A percentile compares a stretch with the other conserved stretches of the same genome.
These are phyloP conservation scores for Indri indri DNA, from an alignment of 2,113 vertebrate species.

Conservation along the genomic window DNA sequence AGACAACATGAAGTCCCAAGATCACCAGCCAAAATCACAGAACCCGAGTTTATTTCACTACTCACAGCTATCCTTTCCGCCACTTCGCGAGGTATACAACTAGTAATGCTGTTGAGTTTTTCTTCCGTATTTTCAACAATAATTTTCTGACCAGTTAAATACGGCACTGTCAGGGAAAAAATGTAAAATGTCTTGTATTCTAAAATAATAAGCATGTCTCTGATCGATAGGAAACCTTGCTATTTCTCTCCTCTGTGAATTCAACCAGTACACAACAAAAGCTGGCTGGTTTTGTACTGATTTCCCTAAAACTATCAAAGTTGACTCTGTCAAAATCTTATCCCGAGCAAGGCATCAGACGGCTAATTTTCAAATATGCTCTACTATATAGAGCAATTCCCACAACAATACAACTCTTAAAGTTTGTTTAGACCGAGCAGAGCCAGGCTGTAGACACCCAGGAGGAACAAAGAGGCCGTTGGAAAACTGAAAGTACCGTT, in stretches of 20 bases:
- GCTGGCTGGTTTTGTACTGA: background rate
- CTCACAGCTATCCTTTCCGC: fast-evolving
- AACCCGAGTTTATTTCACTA: background rate
- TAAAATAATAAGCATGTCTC: background rate
- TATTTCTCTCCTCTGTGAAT: background rate
- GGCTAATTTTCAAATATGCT: conserved; percentile 9
- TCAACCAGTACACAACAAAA: conserved; percentile 32
- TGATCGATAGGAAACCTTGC: conserved; percentile 61
- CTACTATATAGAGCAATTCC: background rate
- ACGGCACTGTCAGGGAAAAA: fast-evolving
- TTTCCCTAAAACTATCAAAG: conserved; percentile 26
- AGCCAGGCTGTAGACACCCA: background rate
- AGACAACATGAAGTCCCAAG: background rate
- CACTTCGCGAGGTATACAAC: fast-evolving
- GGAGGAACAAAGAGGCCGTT: background rate
- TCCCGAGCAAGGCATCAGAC: background rate
- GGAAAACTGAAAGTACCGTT: conserved; percentile 43
- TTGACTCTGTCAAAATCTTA: background rate
- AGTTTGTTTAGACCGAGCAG: conserved; percentile 35
- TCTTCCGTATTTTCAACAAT: too few species aligned
- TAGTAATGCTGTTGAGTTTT: fast-evolving
- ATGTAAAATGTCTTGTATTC: fast-evolving
- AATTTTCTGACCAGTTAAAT: background rate
- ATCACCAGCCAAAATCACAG: background rate
- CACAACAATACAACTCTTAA: conserved; percentile 17